Percentiles rank a stretch among this genome's conserved stretches.
These are phyloP conservation scores for Temnothorax curvispinosus DNA, from an alignment of 1,140 invertebrate species.

Conservation along the genomic window DNA sequence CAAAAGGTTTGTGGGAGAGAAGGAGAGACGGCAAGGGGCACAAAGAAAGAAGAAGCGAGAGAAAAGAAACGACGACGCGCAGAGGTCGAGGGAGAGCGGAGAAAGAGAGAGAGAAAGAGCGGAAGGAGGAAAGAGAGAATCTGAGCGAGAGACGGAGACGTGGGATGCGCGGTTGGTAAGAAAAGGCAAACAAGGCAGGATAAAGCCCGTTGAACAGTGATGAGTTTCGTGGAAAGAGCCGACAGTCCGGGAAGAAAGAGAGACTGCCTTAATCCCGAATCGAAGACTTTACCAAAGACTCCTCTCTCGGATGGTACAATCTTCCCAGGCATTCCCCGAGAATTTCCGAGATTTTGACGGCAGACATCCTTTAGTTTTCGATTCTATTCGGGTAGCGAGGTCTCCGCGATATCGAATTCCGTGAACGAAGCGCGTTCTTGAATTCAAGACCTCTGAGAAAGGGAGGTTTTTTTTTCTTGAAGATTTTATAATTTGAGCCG, in stretches of 20 bases:
- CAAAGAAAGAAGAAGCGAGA: background rate
- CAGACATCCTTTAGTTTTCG: conserved; percentile 34
- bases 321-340: conserved; percentile 53
- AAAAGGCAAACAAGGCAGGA: conserved; percentile 75
- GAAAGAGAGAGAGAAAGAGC: background rate
- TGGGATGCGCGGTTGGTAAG: conserved; percentile 64
- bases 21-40: conserved; percentile 30
- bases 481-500: conserved; percentile 52
- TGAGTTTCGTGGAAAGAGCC: conserved; percentile 76
- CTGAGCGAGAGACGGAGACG: conserved; percentile 41
- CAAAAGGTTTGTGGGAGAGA: conserved; percentile 68
- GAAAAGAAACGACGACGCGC: conserved; percentile 16
- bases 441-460: background rate
- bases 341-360: conserved; percentile 65
- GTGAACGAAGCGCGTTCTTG: background rate
- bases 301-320: conserved; percentile 44
- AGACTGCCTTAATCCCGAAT: conserved; percentile 67
- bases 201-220: conserved; percentile 73
- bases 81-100: conserved; percentile 30
- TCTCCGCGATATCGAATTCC: conserved; percentile 1
- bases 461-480: background rate
- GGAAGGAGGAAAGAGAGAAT: conserved; percentile 26
- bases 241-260: conserved; percentile 54
- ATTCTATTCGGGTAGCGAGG: background rate
- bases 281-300: conserved; percentile 64